Base-by-base conservation (phyloP, 2,888 invertebrate species). In the Idaea biselata region DNA sequence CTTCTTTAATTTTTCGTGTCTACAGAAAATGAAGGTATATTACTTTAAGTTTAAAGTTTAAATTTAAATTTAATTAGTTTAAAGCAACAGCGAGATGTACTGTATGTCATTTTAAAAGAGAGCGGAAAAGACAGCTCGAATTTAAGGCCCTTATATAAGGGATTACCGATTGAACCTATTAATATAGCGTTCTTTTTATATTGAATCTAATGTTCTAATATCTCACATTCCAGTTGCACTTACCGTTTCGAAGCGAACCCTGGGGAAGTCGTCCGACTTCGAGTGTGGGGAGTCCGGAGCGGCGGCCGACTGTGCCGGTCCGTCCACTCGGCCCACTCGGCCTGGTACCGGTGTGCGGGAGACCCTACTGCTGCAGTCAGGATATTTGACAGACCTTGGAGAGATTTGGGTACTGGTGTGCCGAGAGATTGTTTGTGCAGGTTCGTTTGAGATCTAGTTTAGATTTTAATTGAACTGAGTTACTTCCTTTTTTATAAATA, bases 161-260 rank as follows among this genome's bases (percentile, higher is more conserved):
- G n/a, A n/a, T n/a, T n/a, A n/a, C n/a, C n/a, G n/a, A n/a, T n/a
- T n/a, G 25, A 25, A 25, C 5, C 25, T 5, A 25, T 25, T 25
- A 25, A 25, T 3, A 25, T 25, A 25, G 25, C 5, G 18, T 57
- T 14, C 59, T 18, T 58, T 18, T 58, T 25, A 59, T 60, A 55
- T 59, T n/a, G n/a, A n/a, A n/a, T n/a, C n/a, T n/a, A n/a, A n/a
- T n/a, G n/a, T n/a, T 25, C 16, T 33, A 25, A 25, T 3, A 25
- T 25, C 18, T 16, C 18, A 25, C 16, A 64, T 89, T 93, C 60
- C 93, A 96, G 96, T 77, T 98, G 98, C 87, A 94, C 96, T 58
- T 97, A 97, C 86, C 96, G 97, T 58, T 97, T 97, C 80, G 97
- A 97, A 87, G 97, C 96, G 0, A 96, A 96, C 76, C 95, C 95